Conservation (phyloP, 2,113 vertebrate genomes). For the Salvelinus sp. region DNA sequence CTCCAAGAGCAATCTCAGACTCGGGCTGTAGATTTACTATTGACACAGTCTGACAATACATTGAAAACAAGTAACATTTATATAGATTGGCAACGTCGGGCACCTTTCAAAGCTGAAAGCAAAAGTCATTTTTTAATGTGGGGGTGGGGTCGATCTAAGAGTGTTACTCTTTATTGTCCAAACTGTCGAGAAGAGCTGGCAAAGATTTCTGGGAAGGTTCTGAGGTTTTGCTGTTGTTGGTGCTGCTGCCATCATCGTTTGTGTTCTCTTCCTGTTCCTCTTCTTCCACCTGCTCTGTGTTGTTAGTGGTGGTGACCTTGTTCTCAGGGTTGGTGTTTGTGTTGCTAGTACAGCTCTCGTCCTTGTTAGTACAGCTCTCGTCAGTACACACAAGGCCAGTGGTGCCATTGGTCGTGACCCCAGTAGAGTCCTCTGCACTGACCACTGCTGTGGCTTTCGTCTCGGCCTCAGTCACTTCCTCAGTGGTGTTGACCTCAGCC, state of each 20-base stretch:
- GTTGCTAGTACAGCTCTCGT: conserved; percentile 72
- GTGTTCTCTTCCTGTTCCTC: conserved; percentile 69
- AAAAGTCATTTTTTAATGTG: conserved; percentile 63
- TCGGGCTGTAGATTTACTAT: conserved; percentile 79
- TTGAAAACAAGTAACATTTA: conserved; percentile 85
- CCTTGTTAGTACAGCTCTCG: conserved; percentile 72
- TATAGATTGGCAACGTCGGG: conserved; percentile 97
- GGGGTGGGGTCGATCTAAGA: conserved; percentile 63
- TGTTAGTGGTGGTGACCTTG: not conserved
- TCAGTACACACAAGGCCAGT: conserved; percentile 66
- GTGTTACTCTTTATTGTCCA: conserved; percentile 90
- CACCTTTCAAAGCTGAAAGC: conserved; percentile 85
- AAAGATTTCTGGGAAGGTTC: conserved; percentile 73
- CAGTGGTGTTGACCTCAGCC: conserved; percentile 26
- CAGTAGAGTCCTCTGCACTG: not conserved
- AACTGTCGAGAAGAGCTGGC: conserved; percentile 71
- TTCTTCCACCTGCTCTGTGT: conserved; percentile 63
- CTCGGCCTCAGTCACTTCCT: conserved; percentile 13
- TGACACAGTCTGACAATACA: conserved; percentile 93
- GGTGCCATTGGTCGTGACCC: conserved; percentile 70
- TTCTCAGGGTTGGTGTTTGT: conserved; percentile 63
- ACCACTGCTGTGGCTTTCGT: not conserved
- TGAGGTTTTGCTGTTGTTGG: conserved; percentile 78
- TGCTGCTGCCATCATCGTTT: conserved; percentile 78
- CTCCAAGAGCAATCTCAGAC: conserved; percentile 84